A percentile compares a stretch with the other conserved stretches of the same genome.
phyloP scores from a whole-genome alignment of 1,140 invertebrate genomes.

The Manduca sexta region DNA sequence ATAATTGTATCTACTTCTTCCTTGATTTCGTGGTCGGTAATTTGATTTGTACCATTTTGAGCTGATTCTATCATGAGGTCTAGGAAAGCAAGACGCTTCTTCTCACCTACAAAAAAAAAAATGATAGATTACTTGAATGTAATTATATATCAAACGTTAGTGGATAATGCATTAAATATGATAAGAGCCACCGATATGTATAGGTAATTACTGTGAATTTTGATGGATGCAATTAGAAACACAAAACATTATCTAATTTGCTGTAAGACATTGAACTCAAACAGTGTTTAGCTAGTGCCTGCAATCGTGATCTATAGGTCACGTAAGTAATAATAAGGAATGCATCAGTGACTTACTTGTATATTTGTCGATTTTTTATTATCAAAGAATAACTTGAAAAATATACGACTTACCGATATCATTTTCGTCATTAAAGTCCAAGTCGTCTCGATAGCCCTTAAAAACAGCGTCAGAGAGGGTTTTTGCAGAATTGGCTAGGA shows the following conservation, averaged over 20 bases:
- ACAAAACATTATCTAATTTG: too few species aligned
- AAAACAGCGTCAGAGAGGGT: constrained; percentile 57
- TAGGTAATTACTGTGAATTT: too few species aligned
- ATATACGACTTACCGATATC: constrained; percentile 75
- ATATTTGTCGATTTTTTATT: not conserved
- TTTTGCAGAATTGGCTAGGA: constrained; percentile 36
- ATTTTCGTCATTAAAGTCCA: constrained; percentile 82
- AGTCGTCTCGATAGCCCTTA: constrained; percentile 77
- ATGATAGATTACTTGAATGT: not conserved
- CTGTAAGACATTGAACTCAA: too few species aligned
- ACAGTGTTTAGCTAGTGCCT: too few species aligned
- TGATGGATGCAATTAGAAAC: too few species aligned
- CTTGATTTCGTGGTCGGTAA: constrained; percentile 83
- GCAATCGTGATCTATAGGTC: too few species aligned
- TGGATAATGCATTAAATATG: too few species aligned
- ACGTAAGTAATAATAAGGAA: too few species aligned
- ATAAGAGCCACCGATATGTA: too few species aligned
- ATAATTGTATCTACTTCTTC: constrained; percentile 92
- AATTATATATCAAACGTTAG: too few species aligned
- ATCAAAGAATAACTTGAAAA: not conserved
- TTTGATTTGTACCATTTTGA: constrained; percentile 50
- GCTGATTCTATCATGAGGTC: constrained; percentile 85
- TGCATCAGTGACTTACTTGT: too few species aligned
- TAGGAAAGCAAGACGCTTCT: constrained; percentile 87
- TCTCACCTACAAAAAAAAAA: constrained; percentile 71